Conservation (phyloP, 2,113 vertebrate species). For the Protobothrops flavoviridis region DNA sequence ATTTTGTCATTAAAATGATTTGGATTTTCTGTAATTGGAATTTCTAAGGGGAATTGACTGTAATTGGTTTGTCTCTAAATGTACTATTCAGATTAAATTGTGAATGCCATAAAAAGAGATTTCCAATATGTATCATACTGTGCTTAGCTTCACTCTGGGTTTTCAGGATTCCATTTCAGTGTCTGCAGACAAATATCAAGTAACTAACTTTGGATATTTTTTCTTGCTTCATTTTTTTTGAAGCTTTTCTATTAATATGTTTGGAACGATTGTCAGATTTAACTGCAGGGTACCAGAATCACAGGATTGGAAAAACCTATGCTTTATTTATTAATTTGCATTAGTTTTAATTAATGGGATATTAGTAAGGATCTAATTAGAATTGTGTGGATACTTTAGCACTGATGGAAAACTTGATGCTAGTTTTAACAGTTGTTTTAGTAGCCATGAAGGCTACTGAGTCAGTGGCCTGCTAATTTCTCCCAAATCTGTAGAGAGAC, state of each 20-base stretch:
- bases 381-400: conserved; percentile 44
- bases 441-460: neutral
- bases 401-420: conserved; percentile 48
- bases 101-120: neutral
- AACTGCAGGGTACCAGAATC: conserved; percentile 26
- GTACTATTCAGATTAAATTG: conserved; percentile 40
- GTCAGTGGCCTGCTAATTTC: conserved; percentile 33
- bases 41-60: conserved; percentile 41
- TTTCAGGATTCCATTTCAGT: conserved; percentile 22
- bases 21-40: conserved; percentile 24
- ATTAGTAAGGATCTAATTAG: conserved; percentile 25
- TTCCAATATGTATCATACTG: neutral
- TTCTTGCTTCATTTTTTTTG: neutral
- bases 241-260: neutral
- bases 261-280: neutral
- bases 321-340: conserved; percentile 35
- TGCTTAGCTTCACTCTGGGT: conserved; percentile 34
- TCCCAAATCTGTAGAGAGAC: conserved; percentile 33
- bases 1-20: conserved; percentile 23
- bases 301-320: conserved; percentile 1
- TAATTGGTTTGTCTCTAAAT: conserved; percentile 44
- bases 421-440: neutral
- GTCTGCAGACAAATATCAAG: neutral
- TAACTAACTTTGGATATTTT: neutral
- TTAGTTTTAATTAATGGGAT: conserved; percentile 50